Base-by-base conservation (phyloP, 2,888 invertebrate species). In the Alloscopus bannaensis region DNA sequence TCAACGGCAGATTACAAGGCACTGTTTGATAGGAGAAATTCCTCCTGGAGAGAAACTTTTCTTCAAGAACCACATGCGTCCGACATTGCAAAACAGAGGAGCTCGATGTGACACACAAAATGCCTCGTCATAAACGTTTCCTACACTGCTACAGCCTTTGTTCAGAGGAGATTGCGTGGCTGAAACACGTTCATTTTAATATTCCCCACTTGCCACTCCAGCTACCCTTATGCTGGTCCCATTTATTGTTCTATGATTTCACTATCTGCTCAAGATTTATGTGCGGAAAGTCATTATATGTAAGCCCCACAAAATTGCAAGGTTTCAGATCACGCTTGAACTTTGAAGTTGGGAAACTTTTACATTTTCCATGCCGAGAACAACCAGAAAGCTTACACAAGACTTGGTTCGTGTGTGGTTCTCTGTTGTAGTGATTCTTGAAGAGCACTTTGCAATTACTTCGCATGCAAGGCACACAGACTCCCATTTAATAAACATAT, bases 311-410 rank as follows among this genome's bases (percentile, higher is more conserved):
- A 52, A n/a, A 31, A n/a, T 31, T 18, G 36, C 1, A 24, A 16
- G 20, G 8, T 40, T 20, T 31, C 47, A 18, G 65, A 52, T 50
- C 31, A 66, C 11, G 18, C n/a, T 4, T 4, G 47, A 47, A 47
- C 29, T 66, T 66, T 66, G 20, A 66, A 66, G n/a, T n/a, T n/a
- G n/a, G n/a, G n/a, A n/a, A n/a, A 66, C 52, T 29, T 66, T 50
- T 36, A 52, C 66, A 66, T 66, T 66, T 52, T 50, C 66, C 66
- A 66, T 13, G 26, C 24, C 50, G 31, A 24, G 20, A n/a, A n/a
- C n/a, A n/a, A n/a, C n/a, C n/a, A n/a, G n/a, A n/a, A n/a, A n/a
- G n/a, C n/a, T n/a, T n/a, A n/a, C n/a, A n/a, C n/a, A n/a, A n/a
- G n/a, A n/a, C n/a, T n/a, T n/a, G n/a, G n/a, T n/a, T n/a, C n/a